Percentiles rank a stretch among this genome's conserved stretches.
Evolutionary conservation across 2,888 invertebrate species (phyloP).

Genomic region (Nomada lathburiana): DNA sequence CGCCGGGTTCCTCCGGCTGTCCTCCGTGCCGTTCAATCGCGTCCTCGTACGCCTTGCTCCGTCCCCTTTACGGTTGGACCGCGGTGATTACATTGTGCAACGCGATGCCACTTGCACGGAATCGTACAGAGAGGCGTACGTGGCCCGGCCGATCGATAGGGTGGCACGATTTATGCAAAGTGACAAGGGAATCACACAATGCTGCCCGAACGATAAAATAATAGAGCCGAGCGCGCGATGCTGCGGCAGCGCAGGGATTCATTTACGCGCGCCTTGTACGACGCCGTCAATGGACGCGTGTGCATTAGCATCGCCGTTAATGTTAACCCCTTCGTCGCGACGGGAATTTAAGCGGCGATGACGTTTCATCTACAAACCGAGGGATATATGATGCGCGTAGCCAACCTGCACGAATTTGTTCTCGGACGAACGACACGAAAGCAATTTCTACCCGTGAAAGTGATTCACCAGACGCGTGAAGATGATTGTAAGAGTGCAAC

Average conservation of each 20-base stretch:
- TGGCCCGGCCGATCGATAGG: not conserved
- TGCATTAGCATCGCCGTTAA: conserved; percentile 17
- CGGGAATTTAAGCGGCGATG: conserved; percentile 14
- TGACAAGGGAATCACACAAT: conserved; percentile 43
- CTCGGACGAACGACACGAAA: too few relatives aligned
- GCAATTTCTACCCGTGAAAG: too few relatives aligned
- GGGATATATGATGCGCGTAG: not conserved
- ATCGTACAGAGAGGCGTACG: not conserved
- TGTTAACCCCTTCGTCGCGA: not conserved
- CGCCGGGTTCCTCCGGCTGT: not conserved
- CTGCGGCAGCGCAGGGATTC: conserved; percentile 17
- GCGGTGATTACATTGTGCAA: too few relatives aligned
- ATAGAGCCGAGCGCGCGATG: conserved; percentile 22
- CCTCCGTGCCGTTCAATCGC: not conserved
- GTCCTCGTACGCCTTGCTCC: not conserved
- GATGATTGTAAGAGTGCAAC: too few relatives aligned
- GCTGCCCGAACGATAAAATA: conserved; percentile 37
- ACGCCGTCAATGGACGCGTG: conserved; percentile 7
- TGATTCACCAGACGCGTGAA: too few relatives aligned
- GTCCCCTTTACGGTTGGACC: not conserved
- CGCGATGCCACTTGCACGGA: not conserved
- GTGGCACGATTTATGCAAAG: conserved; percentile 23
- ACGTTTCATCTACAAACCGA: conserved; percentile 12
- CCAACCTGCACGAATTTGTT: too few relatives aligned
- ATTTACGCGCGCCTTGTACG: conserved; percentile 30